Evolutionary conservation across 1,140 invertebrate species (phyloP).

Genomic region (Rhopalosiphum padi): DNA sequence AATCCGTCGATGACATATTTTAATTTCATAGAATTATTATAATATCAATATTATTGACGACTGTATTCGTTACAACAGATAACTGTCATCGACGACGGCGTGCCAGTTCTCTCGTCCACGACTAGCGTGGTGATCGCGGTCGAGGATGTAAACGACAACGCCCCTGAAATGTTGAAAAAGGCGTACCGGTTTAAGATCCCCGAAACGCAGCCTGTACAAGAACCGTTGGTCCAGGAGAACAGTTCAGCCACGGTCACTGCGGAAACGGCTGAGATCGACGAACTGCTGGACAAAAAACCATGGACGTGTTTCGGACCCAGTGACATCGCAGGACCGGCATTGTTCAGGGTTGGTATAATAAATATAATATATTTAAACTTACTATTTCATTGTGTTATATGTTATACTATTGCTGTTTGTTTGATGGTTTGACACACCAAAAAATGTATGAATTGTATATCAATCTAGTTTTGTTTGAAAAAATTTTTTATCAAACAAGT

Average conservation of each 20-base stretch:
- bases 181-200: conserved; percentile 83
- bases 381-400: not conserved
- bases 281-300: conserved; percentile 18
- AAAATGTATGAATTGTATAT: too few relatives aligned
- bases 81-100: conserved; percentile 80
- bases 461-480: too few relatives aligned
- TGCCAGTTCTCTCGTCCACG: conserved; percentile 77
- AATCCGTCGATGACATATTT: not conserved
- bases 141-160: conserved; percentile 84
- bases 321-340: conserved; percentile 60
- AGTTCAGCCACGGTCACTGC: not conserved
- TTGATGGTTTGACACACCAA: too few relatives aligned
- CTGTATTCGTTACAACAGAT: conserved; percentile 66
- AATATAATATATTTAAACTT: not conserved
- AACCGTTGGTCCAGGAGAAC: conserved; percentile 58
- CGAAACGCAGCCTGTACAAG: conserved; percentile 62
- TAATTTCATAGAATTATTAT: not conserved
- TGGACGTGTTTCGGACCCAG: conserved; percentile 66
- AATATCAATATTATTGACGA: not conserved
- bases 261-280: conserved; percentile 26
- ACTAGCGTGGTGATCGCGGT: conserved; percentile 84
- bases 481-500: not conserved
- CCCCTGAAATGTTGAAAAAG: conserved; percentile 80
- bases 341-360: conserved; percentile 61
- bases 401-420: too few relatives aligned